A percentile compares a stretch with the other conserved stretches of the same genome.
phyloP scores from a whole-genome alignment of 2,113 vertebrate genomes.

The Suncus etruscus region DNA sequence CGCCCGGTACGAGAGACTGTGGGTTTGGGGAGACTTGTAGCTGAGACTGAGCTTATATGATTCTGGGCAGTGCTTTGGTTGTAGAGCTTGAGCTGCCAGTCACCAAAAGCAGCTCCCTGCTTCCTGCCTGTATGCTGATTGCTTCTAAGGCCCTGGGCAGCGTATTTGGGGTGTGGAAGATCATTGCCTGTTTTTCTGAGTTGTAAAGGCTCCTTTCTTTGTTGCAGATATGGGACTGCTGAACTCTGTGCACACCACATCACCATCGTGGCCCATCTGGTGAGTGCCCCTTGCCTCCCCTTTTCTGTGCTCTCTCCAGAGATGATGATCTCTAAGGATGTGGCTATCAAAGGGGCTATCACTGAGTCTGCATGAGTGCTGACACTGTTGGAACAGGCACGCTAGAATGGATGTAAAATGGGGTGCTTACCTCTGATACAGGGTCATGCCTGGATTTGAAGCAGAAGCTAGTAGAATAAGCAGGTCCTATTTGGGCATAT shows the following conservation, averaged over 20 bases:
- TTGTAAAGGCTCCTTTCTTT: slow-evolving; percentile 18
- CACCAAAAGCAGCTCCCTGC: no score
- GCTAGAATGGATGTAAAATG: slow-evolving; percentile 1
- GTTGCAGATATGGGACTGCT: slow-evolving; percentile 93
- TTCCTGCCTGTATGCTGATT: background rate
- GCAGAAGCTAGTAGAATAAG: no score
- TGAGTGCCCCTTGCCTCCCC: slow-evolving; percentile 83
- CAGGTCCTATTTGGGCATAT: background rate
- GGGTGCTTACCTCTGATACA: no score
- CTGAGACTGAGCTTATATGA: slow-evolving; percentile 5
- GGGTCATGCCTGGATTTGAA: no score
- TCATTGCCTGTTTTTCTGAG: background rate
- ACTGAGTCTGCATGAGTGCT: background rate
- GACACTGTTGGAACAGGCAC: background rate
- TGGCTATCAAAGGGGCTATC: background rate
- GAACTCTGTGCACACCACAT: slow-evolving; percentile 96
- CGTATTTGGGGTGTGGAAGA: background rate
- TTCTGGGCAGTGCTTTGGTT: background rate
- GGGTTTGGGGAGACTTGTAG: background rate
- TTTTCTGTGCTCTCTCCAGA: background rate
- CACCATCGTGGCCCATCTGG: slow-evolving; percentile 91
- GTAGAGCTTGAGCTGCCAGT: no score
- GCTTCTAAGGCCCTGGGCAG: background rate
- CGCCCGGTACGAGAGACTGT: slow-evolving; percentile 88
- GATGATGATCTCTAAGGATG: background rate